Evolutionary conservation across 2,797 vertebrate genomes (phyloP), one percentile per base, ranked within the genome.

Genomic region (Eremophila alpestris): DNA sequence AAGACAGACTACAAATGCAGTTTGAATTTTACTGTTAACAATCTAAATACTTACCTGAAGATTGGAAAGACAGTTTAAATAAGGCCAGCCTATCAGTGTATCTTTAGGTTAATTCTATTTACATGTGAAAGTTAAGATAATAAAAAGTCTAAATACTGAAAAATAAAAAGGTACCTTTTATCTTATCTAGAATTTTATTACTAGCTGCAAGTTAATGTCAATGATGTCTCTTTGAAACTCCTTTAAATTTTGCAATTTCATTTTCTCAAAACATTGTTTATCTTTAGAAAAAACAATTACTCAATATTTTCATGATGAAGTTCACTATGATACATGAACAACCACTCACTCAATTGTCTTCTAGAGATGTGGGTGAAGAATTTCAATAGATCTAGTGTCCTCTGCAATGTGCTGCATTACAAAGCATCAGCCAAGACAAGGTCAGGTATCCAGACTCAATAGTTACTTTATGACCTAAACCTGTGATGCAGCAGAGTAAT

Each of bases 231-330:
- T 86, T 70, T 38, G 21, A 85, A 87, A 91, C 8, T 5, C 8
- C 32, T 69, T 64, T 69, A 63, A 51, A 88, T 68, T 58, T 48
- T 54, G 19, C 26, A 34, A 81, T 75, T 75, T 34, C 8, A 1
- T 81, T 90, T 71, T 80, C 65, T 79, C 68, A 83, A 82, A 93
- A 81, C 15, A 93, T 29, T 30, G 26, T 30, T 95, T 65, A 90
- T 64, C 85, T 94, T 94, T 65, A 94, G 59, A 91, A 89, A 60
- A 93, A 95, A 84, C 29, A 84, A 48, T 51, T 83, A 32, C 36
- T 87, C 76, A 48, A 9, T 67, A 91, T 85, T 95, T 92, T 83
- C 63, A 46, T 23, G 0, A 69, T 59, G 29, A 59, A 73, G 63
- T 52, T 83, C 82, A 75, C 16, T 2, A 0, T 22, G 30, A 64